These are phyloP conservation scores for Drosophila kurseongensis DNA, from an alignment of 1,140 invertebrate genomes.

Conservation along the genomic window DNA sequence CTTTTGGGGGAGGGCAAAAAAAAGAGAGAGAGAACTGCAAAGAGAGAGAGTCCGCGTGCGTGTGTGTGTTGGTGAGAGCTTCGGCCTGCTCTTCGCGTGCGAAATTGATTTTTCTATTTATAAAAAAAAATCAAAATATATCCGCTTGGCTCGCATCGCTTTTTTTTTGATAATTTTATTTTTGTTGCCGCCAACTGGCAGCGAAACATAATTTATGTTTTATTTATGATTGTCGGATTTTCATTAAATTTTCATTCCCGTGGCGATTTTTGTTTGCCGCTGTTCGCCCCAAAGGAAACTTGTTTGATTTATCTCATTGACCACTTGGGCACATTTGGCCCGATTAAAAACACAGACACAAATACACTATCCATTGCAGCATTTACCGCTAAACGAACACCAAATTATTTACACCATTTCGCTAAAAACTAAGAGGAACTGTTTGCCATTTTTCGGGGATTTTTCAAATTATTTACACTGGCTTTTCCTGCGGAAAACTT, in stretches of 20 bases:
- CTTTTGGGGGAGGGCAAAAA: slow-evolving; percentile 33
- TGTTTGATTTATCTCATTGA: slow-evolving; percentile 76
- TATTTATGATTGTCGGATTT: slow-evolving; percentile 72
- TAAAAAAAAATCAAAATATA: slow-evolving; percentile 83
- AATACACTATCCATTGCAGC: slow-evolving; percentile 8
- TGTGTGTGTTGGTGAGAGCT: slow-evolving; percentile 41
- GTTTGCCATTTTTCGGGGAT: slow-evolving; percentile 27
- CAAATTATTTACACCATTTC: slow-evolving; percentile 56
- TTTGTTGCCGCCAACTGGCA: slow-evolving; percentile 67
- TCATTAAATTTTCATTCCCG: slow-evolving; percentile 46
- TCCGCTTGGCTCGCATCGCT: slow-evolving; percentile 53
- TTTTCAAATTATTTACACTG: slow-evolving; percentile 68
- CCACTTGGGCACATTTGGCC: slow-evolving; percentile 64
- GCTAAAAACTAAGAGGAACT: slow-evolving; percentile 61
- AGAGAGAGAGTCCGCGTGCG: slow-evolving; percentile 27
- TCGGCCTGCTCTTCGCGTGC: slow-evolving; percentile 48
- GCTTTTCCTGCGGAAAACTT: slow-evolving; percentile 73
- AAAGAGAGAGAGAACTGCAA: slow-evolving; percentile 21
- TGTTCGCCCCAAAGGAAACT: slow-evolving; percentile 57
- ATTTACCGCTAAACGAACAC: slow-evolving; percentile 56
- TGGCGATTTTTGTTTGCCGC: slow-evolving; percentile 38
- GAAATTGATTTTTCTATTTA: slow-evolving; percentile 84
- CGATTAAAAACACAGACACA: slow-evolving; percentile 31
- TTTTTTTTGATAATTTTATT: slow-evolving; percentile 66
- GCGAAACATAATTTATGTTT: slow-evolving; percentile 79